Base-by-base conservation (phyloP, 1,140 invertebrate genomes). In the Metopolophium dirhodum region DNA sequence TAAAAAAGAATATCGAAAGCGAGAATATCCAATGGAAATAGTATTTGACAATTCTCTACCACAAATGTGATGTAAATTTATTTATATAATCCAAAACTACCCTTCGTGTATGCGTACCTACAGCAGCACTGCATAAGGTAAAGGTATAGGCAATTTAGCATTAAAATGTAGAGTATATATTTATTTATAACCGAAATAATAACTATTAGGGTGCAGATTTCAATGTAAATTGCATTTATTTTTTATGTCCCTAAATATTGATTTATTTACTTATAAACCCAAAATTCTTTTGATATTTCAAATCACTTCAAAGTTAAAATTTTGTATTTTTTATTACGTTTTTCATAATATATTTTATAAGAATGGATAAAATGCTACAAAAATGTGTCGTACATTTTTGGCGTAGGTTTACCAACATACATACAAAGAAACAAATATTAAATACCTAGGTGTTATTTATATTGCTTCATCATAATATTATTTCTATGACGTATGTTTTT, bases 31-130 rank as follows among this genome's bases (percentile, higher is more conserved):
- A 18, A 77, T 35, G n/a, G 6, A 18, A 77, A 18, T 77, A 77
- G 61, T 77, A 77, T 77, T 68, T 18, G n/a, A n/a, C 30, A 77
- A 35, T 77, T 77, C 61, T 77, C 11, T 77, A n/a, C n/a, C 61
- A 77, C 61, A 77, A 77, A 77, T 77, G 61, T n/a, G n/a, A 77
- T 77, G 61, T 77, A 77, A 77, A 77, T 77, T 77, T 77, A 77
- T 77, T 77, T 77, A 77, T 77, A 77, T 77, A 77, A 77, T n/a
- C n/a, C 61, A 77, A 77, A n/a, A 77, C n/a, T 54, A 77, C 30
- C 14, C 61, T 77, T 77, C 14, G n/a, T 9, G 61, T 77, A 77
- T n/a, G 61, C 61, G n/a, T 77, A 77, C 30, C 14, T n/a, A 68
- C 30, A n/a, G 61, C 61, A 68, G 30, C 11, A n/a, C 61, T 77